A percentile compares a stretch with the other conserved stretches of the same genome.
Evolutionary conservation across 2,113 vertebrate genomes (phyloP).

Genomic region (Calyptomena viridis): DNA sequence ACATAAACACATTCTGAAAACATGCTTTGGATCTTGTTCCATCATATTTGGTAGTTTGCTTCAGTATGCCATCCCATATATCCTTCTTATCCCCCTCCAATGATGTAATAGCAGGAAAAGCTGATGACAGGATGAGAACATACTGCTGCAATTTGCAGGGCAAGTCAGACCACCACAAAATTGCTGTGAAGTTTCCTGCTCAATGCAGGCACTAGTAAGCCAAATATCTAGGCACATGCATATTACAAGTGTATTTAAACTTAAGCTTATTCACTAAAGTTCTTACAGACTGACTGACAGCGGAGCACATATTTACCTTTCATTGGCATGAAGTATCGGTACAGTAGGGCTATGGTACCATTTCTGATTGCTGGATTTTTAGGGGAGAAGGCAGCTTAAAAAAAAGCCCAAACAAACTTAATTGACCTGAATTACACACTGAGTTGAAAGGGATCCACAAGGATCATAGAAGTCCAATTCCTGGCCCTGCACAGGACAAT

Average conservation of each 20-base stretch:
- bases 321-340: background rate
- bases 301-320: background rate
- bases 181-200: background rate
- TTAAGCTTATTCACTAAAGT: background rate
- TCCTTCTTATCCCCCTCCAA: rapidly evolving
- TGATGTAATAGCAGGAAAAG: background rate
- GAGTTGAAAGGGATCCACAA: background rate
- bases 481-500: background rate
- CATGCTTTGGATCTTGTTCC: background rate
- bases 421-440: background rate
- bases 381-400: background rate
- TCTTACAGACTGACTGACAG: background rate
- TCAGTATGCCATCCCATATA: background rate
- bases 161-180: background rate
- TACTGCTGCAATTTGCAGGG: background rate
- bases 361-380: background rate
- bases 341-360: background rate
- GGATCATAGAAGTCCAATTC: background rate
- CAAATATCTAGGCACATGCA: background rate
- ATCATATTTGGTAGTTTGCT: rapidly evolving
- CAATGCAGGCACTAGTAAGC: background rate
- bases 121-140: background rate
- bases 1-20: background rate
- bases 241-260: background rate
- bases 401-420: background rate